Evolutionary conservation across 1,140 invertebrate genomes (phyloP), one percentile per base, ranked within the genome.

Genomic region (Temnothorax longispinosus): DNA sequence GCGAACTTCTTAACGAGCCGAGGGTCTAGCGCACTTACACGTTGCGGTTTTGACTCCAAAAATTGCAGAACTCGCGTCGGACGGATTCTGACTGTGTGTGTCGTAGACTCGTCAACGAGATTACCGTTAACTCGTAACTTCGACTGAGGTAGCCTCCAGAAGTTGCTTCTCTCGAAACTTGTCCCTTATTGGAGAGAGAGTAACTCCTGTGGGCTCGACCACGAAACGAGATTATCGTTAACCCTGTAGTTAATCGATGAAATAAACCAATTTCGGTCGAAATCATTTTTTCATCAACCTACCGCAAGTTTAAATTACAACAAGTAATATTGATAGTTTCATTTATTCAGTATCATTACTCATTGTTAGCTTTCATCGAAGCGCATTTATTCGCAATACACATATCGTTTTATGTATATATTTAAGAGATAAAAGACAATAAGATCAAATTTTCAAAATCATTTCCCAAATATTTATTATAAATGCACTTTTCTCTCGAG

Each of bases 151-250:
- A 65, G 74, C 35, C 35, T 72, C 10, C 74, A 58, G 75, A 27
- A 87, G 54, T 71, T 81, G 77, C 65, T 71, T 60, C 54, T 67
- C 47, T 58, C 47, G 62, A 82, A 82, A 82, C 85, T 82, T 80
- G 77, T 15, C 67, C 27, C 86, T 88, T 85, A 81, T 88, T 64
- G 50, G 38, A 52, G 41, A 52, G 41, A 85, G 60, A 35, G 35
- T 62, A 85, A 81, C 71, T 82, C 82, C 52, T 80, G 64, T 88
- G 89, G 84, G 78, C 86, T 75, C 56, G 77, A 60, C 58, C 71
- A n/a, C 56, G 88, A 71, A 91, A 92, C 88, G 86, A 92, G 90
- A 89, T 91, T 92, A 91, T 86, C 71, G 91, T 93, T 93, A 94
- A 92, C 86, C 89, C 91, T 67, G 89, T 87, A 92, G 92, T 94